phyloP scores from a whole-genome alignment of 2,797 vertebrate species.

The Clamator glandarius region DNA sequence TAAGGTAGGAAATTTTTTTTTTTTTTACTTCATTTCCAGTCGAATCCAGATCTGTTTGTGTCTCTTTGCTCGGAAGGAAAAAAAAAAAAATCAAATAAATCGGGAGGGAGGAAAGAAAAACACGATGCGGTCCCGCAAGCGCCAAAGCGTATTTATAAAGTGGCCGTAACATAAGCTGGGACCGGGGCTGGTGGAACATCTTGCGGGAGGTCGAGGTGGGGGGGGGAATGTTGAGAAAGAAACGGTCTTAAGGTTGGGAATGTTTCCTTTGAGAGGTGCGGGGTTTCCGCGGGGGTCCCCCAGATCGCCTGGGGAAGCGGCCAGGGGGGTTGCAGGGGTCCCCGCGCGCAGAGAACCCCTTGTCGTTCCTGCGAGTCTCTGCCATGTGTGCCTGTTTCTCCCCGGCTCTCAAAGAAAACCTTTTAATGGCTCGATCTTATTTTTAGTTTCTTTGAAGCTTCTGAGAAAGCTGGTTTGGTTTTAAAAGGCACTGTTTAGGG shows the following conservation, averaged over 20 bases:
- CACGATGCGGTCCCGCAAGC: neutral
- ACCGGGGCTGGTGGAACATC: neutral
- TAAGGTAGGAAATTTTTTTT: conserved; percentile 85
- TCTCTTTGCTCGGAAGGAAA: neutral
- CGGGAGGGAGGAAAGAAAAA: neutral
- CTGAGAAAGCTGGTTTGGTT: conserved; percentile 32
- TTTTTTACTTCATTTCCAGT: conserved; percentile 66
- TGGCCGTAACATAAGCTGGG: conserved; percentile 81
- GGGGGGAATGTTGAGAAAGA: neutral
- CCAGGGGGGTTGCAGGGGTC: neutral
- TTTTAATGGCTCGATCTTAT: conserved; percentile 28
- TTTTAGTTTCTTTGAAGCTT: conserved; percentile 58
- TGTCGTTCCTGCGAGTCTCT: neutral
- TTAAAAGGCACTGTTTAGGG: conserved; percentile 81
- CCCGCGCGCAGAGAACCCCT: neutral
- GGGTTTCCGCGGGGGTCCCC: neutral
- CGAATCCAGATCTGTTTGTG: conserved; percentile 3
- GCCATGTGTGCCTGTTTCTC: neutral
- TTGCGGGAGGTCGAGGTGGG: neutral
- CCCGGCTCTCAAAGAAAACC: conserved; percentile 55
- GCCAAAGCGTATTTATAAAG: conserved; percentile 83
- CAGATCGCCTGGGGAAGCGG: neutral
- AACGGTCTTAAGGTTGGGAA: neutral
- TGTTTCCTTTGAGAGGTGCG: conserved; percentile 23
- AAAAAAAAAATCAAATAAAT: neutral